Evolutionary conservation across 2,888 invertebrate species (phyloP).

Genomic region (Palloptera scutellata): DNA sequence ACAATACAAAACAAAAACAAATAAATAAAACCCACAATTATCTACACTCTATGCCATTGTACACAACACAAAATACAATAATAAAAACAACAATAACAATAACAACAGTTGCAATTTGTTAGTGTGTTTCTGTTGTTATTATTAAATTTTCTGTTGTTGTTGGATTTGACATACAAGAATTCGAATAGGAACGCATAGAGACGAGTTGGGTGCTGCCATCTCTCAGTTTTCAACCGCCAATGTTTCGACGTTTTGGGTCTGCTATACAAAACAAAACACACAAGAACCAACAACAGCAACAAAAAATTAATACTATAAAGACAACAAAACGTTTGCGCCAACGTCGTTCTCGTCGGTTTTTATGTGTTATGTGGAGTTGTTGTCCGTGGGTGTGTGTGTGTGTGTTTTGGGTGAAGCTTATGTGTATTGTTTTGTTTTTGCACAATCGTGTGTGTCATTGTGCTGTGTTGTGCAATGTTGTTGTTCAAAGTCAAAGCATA

Average conservation of each 20-base stretch:
- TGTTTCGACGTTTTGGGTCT: not conserved
- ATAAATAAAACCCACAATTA: not conserved
- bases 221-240: not conserved
- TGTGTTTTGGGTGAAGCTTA: not conserved
- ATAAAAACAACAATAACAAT: not conserved
- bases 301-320: constrained; percentile 11
- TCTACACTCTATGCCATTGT: not conserved
- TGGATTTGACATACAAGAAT: constrained; percentile 42
- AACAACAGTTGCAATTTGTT: not conserved
- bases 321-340: not conserved
- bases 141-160: constrained; percentile 38
- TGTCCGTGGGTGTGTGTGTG: constrained; percentile 2
- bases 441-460: too few relatives aligned
- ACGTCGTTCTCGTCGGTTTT: not conserved
- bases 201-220: constrained; percentile 16
- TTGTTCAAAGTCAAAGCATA: not conserved
- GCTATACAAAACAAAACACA: not conserved
- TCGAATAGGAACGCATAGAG: constrained; percentile 43
- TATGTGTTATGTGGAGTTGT: too few relatives aligned
- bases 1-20: not conserved
- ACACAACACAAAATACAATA: constrained; percentile 1
- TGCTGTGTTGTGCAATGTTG: not conserved
- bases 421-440: too few relatives aligned
- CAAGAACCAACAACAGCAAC: not conserved
- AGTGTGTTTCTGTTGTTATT: constrained; percentile 3